A percentile compares a stretch with the other conserved stretches of the same genome.
phyloP scores from a whole-genome alignment of 2,888 invertebrate genomes.

The Hirudinaria manillensis region DNA sequence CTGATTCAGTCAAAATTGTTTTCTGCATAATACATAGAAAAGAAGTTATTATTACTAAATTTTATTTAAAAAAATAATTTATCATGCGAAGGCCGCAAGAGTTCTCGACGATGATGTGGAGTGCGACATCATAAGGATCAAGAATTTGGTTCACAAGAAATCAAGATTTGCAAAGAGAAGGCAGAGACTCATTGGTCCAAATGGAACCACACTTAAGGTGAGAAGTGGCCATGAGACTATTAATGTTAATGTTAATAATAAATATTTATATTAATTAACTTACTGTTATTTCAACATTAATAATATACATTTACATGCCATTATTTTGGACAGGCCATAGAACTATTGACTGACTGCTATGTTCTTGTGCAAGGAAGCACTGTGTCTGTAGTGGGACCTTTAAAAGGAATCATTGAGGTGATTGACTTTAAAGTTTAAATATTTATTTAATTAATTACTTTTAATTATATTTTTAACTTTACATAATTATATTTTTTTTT shows the following conservation, averaged over 20 bases:
- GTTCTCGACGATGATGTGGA: constrained; percentile 75
- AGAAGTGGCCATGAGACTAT: not conserved
- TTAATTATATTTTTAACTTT: not conserved
- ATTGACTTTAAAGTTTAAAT: not conserved
- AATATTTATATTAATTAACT: not conserved
- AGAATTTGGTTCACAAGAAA: constrained; percentile 73
- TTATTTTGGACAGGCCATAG: constrained; percentile 65
- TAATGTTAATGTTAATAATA: not conserved
- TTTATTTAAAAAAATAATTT: too few species aligned
- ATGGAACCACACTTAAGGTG: constrained; percentile 91
- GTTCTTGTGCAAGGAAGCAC: constrained; percentile 94
- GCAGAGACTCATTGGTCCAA: constrained; percentile 88
- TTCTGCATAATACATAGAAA: too few species aligned
- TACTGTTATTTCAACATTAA: not conserved
- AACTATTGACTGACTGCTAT: constrained; percentile 89
- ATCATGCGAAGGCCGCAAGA: constrained; percentile 49
- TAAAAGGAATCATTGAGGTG: constrained; percentile 67
- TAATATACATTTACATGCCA: not conserved
- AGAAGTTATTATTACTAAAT: too few species aligned
- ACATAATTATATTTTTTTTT: constrained; percentile 27
- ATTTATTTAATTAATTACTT: not conserved
- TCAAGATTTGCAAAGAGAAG: constrained; percentile 91
- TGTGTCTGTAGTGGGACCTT: constrained; percentile 90
- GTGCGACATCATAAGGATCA: constrained; percentile 94
- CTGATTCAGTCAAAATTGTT: too few species aligned